These are phyloP conservation scores for Cryptomyrus ogoouensis DNA, from an alignment of 2,113 vertebrate genomes.

Conservation along the genomic window DNA sequence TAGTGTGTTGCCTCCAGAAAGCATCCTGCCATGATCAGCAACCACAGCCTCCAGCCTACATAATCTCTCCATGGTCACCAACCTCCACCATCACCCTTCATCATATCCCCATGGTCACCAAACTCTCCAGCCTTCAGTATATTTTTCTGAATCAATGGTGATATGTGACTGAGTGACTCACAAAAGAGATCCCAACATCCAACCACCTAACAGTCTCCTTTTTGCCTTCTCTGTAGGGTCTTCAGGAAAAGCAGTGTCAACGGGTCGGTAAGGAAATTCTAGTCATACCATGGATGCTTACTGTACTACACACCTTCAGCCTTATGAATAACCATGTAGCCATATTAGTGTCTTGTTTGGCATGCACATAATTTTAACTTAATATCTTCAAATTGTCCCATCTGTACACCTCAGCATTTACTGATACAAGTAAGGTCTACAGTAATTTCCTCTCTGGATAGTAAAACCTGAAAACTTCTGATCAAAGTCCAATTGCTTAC, in stretches of 20 bases:
- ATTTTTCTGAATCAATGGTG: neutral
- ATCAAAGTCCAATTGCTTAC: neutral
- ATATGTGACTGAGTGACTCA: neutral
- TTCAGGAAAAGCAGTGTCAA: conserved; percentile 81
- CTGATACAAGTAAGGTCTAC: neutral
- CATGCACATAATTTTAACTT: conserved; percentile 28
- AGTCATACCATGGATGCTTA: conserved; percentile 5
- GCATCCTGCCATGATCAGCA: neutral
- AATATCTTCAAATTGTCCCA: neutral
- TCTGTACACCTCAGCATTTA: neutral
- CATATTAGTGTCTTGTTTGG: neutral
- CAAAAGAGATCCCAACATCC: neutral
- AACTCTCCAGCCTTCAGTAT: neutral
- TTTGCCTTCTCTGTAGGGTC: conserved; percentile 55
- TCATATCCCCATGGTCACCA: neutral
- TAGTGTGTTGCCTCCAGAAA: neutral
- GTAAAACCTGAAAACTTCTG: neutral
- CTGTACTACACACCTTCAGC: no score
- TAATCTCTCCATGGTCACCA: neutral
- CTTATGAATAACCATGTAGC: neutral
- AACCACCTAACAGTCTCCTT: neutral
- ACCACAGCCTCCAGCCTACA: neutral
- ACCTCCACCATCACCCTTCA: neutral
- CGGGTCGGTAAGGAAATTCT: conserved; percentile 62
- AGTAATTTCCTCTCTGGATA: neutral